Evolutionary conservation across 2,888 invertebrate species (phyloP).

Genomic region (Oxyteleia sp.): DNA sequence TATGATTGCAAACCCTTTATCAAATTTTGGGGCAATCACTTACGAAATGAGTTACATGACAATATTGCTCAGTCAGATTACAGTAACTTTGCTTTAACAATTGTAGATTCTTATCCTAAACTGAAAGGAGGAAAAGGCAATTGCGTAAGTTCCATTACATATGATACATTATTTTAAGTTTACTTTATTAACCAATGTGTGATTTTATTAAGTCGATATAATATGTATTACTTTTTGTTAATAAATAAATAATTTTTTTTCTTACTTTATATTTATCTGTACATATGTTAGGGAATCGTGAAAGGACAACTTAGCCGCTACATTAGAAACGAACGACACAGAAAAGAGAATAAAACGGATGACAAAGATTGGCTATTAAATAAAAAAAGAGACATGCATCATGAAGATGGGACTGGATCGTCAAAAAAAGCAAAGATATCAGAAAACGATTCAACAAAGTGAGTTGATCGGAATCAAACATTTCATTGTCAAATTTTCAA

Average conservation of each 20-base stretch:
- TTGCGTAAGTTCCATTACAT: slow-evolving; percentile 1
- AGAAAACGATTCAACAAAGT: not conserved
- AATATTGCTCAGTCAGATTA: slow-evolving; percentile 3
- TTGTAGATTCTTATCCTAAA: slow-evolving; percentile 11
- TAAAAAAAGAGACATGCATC: too few species aligned
- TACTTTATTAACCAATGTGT: too few species aligned
- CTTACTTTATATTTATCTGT: not conserved
- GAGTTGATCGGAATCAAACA: not conserved
- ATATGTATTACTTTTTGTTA: too few species aligned
- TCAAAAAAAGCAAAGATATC: not conserved
- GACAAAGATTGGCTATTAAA: not conserved
- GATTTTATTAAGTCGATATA: too few species aligned
- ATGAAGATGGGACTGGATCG: not conserved
- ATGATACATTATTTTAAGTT: not conserved
- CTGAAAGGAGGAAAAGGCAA: slow-evolving; percentile 14
- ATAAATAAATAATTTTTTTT: not conserved
- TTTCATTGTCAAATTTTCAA: too few species aligned
- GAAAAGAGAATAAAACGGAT: slow-evolving; percentile 12
- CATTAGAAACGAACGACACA: slow-evolving; percentile 3
- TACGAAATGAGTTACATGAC: slow-evolving; percentile 2
- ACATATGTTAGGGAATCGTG: not conserved
- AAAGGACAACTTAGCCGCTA: not conserved
- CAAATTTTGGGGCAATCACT: slow-evolving; percentile 17
- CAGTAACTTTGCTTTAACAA: slow-evolving; percentile 6
- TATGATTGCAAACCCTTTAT: not conserved